Conservation (phyloP, 2,113 vertebrate species). For the Redunca redunca region DNA sequence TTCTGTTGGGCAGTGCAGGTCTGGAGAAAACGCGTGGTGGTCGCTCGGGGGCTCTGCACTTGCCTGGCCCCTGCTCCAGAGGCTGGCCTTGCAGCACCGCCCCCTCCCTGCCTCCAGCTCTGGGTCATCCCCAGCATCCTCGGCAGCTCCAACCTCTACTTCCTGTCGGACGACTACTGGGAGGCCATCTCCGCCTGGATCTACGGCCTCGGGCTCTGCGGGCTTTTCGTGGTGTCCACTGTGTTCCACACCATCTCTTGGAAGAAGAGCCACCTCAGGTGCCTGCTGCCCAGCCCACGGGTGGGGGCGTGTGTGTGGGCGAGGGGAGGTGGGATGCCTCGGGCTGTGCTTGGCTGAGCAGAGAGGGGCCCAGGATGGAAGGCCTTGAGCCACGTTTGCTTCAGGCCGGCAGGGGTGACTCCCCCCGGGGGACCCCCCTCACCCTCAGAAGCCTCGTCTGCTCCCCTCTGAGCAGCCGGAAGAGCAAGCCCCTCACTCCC, state of each 20-base stretch:
- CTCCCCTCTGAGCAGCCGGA: neutral
- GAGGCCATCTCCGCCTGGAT: constrained; percentile 94
- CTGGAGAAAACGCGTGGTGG: neutral
- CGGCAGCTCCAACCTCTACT: constrained; percentile 90
- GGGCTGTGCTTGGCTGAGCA: fast-evolving
- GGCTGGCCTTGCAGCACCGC: neutral
- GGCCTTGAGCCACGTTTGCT: neutral
- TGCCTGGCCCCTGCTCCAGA: fast-evolving
- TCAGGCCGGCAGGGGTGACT: fast-evolving
- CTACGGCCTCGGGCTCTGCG: constrained; percentile 92
- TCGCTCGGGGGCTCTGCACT: fast-evolving
- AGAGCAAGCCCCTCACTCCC: neutral
- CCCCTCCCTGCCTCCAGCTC: constrained; percentile 77
- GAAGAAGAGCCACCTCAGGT: constrained; percentile 97
- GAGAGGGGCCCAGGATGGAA: fast-evolving
- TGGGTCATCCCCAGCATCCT: constrained; percentile 96
- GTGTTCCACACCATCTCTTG: constrained; percentile 95
- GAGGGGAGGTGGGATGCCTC: fast-evolving
- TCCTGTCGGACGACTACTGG: constrained; percentile 92
- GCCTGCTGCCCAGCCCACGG: fast-evolving
- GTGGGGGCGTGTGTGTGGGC: fast-evolving
- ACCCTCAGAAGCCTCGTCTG: fast-evolving
- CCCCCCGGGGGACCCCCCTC: neutral
- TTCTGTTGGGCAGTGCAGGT: fast-evolving
- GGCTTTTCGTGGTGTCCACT: constrained; percentile 96